Percentiles rank a stretch among this genome's conserved stretches.
phyloP scores from a whole-genome alignment of 2,888 invertebrate genomes.

The Leptothorax acervorum region DNA sequence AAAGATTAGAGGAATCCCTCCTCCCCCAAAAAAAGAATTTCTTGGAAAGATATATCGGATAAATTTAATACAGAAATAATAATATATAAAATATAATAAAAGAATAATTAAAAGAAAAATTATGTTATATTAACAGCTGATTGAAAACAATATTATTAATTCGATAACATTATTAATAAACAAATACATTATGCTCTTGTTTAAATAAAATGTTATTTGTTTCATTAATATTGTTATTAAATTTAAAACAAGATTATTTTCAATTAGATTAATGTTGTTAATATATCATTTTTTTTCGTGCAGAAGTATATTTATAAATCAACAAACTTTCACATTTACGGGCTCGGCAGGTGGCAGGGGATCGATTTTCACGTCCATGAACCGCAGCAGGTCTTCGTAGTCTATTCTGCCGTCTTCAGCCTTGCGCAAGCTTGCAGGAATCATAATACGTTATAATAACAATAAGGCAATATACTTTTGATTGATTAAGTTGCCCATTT shows the following conservation, averaged over 20 bases:
- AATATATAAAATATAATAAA: background rate
- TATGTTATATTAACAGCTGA: background rate
- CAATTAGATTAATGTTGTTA: background rate
- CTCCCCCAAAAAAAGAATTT: background rate
- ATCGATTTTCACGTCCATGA: conserved; percentile 89
- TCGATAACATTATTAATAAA: background rate
- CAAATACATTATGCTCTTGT: background rate
- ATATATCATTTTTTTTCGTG: background rate
- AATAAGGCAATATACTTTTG: background rate
- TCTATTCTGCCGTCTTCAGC: conserved; percentile 89
- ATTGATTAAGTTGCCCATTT: background rate
- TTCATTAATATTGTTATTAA: background rate
- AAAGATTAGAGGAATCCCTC: too few species aligned
- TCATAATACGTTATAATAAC: background rate
- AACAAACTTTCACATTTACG: conserved; percentile 86
- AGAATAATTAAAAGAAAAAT: background rate
- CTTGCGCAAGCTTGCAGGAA: conserved; percentile 87
- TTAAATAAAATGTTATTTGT: background rate
- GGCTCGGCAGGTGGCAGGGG: conserved; percentile 86
- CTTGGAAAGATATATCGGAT: background rate
- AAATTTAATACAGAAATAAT: background rate
- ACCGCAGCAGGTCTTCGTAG: conserved; percentile 90
- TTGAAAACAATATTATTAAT: background rate
- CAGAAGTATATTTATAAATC: background rate
- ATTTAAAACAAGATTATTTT: background rate